Evolutionary conservation across 2,797 vertebrate genomes (phyloP).

Genomic region (Enteromius radiatus): DNA sequence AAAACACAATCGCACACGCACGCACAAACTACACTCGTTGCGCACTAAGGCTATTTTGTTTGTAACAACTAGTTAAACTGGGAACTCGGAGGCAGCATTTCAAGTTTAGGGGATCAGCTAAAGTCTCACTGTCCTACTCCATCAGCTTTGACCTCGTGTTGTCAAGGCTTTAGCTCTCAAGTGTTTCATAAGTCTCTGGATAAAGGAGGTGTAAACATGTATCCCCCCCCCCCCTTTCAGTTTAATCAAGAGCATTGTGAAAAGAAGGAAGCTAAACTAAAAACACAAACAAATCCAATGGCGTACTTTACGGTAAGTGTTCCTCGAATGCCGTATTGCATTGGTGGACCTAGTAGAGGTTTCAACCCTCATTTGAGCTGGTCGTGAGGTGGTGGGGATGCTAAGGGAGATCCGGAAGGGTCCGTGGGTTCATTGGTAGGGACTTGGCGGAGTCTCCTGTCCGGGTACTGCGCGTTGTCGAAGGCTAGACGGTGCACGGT

Average conservation of each 20-base stretch:
- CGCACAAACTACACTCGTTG: conserved; percentile 41
- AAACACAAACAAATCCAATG: conserved; percentile 34
- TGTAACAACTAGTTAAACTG: conserved; percentile 43
- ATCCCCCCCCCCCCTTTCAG: neutral
- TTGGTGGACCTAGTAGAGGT: conserved; percentile 18
- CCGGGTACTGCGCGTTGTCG: conserved; percentile 69
- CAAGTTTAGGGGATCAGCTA: conserved; percentile 54
- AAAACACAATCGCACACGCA: conserved; percentile 45
- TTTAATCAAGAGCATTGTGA: conserved; percentile 27
- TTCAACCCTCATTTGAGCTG: neutral
- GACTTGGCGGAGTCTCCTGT: conserved; percentile 59
- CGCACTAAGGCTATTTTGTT: conserved; percentile 58
- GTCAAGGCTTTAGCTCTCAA: conserved; percentile 43
- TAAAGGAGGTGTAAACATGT: conserved; percentile 37
- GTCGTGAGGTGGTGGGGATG: conserved; percentile 21
- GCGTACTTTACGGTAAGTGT: conserved; percentile 21
- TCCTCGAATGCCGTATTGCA: neutral
- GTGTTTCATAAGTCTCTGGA: conserved; percentile 45
- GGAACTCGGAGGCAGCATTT: conserved; percentile 58
- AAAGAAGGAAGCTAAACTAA: conserved; percentile 44
- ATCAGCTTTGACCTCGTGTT: conserved; percentile 32
- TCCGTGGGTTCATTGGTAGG: conserved; percentile 54
- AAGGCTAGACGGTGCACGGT: conserved; percentile 65
- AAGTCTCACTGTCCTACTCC: conserved; percentile 45
- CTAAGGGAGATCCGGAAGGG: conserved; percentile 51